A percentile compares a stretch with the other conserved stretches of the same genome.
These are phyloP conservation scores for Theretra japonica DNA, from an alignment of 2,888 invertebrate species.

Conservation along the genomic window DNA sequence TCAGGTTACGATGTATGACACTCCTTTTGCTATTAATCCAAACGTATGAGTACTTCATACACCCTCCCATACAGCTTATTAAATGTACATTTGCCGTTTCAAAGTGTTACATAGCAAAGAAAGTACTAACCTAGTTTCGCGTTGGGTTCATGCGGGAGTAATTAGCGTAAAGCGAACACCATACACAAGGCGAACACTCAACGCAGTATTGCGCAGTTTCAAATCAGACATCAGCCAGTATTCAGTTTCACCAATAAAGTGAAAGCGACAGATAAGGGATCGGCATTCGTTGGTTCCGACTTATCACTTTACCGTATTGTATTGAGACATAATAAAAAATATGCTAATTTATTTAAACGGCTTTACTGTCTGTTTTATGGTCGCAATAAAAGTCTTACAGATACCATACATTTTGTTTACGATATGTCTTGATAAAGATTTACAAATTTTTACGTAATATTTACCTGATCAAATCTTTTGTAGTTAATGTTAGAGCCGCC, in stretches of 20 bases:
- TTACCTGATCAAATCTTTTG: not conserved
- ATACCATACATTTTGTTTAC: not conserved
- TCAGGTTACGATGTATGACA: too few species aligned
- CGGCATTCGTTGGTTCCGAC: not conserved
- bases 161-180: not conserved
- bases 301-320: not conserved
- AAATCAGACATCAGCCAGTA: not conserved
- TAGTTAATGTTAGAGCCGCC: not conserved
- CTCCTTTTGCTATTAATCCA: too few species aligned
- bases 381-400: not conserved
- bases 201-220: not conserved
- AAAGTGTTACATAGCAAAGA: not conserved
- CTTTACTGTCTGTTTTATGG: not conserved
- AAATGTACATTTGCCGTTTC: not conserved
- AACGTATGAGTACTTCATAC: too few species aligned
- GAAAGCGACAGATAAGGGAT: not conserved
- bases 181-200: not conserved
- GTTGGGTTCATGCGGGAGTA: not conserved
- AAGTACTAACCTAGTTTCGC: not conserved
- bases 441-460: not conserved
- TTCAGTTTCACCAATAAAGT: constrained; percentile 1
- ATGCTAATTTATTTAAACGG: constrained; percentile 3
- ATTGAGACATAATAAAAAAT: constrained; percentile 2
- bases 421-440: not conserved
- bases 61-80: not conserved